These are phyloP conservation scores for Ochotona princeps DNA, from an alignment of 2,113 vertebrate species.

Conservation along the genomic window DNA sequence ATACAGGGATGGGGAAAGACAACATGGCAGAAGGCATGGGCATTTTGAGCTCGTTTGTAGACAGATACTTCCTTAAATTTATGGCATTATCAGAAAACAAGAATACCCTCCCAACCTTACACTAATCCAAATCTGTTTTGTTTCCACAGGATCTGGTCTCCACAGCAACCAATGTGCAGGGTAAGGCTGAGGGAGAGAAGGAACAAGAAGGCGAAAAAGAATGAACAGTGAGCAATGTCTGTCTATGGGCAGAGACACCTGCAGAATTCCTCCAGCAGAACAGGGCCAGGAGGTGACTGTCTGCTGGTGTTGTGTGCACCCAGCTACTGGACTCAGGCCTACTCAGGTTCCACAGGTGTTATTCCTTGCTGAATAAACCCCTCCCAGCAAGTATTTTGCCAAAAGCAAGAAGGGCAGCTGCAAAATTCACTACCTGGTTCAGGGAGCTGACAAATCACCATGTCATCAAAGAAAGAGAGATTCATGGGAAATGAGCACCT, in stretches of 20 bases:
- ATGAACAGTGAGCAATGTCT: not conserved
- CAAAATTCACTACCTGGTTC: not conserved
- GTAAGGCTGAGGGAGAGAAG: too few relatives aligned
- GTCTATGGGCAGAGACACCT: not conserved
- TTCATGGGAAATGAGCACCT: conserved; percentile 24
- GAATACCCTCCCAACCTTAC: not conserved
- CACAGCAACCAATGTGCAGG: not conserved
- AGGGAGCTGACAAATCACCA: conserved; percentile 36
- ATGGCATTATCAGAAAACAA: conserved; percentile 3
- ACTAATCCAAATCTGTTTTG: not conserved
- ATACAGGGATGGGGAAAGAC: not conserved
- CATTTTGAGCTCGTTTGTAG: not conserved
- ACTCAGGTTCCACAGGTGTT: not conserved
- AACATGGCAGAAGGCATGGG: not conserved
- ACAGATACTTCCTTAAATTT: not conserved
- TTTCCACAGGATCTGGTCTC: conserved; percentile 7
- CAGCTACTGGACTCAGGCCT: not conserved
- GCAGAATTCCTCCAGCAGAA: not conserved
- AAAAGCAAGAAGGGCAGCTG: conserved; percentile 25
- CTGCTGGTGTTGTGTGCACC: not conserved
- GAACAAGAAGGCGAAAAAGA: not conserved
- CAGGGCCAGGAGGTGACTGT: not conserved
- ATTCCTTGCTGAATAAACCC: not conserved
- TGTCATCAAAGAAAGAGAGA: conserved; percentile 68
- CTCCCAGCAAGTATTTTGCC: not conserved